Evolutionary conservation across 1,140 invertebrate species (phyloP), one percentile per base, ranked within the genome.

Genomic region (Reticulitermes speratus): DNA sequence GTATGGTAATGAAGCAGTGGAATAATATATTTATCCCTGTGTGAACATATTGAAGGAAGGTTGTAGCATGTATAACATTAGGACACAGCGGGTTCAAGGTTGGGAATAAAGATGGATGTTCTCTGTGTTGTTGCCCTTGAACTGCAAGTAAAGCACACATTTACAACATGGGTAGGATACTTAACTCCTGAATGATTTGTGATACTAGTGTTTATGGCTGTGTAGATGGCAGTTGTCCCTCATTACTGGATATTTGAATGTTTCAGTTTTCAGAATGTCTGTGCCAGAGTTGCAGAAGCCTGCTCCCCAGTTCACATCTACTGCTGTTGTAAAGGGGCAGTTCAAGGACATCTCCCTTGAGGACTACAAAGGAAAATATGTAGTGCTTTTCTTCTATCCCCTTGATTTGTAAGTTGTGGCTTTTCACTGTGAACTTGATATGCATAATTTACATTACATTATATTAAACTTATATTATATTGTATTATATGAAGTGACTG

Each of bases 371-470:
- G 98, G 97, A 88, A 98, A 99, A 96, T 99, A 99, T 92, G 92
- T 99, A 19, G 97, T 99, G 3, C 96, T 99, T 89, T 98, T 99
- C 91, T 99, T 99, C 91, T 99, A 99, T 90, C 98, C 98, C 7
- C 91, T 99, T 84, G 98, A 99, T 91, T 99, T 99, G 97, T 98
- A 94, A 96, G 97, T 94, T 83, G 23, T 0, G 2, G 14, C 16
- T 84, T 55, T 55, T 21, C 14, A 55, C 52, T 5, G 19, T 55
- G 52, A 55, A 1, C 19, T 55, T 55, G 52, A 55, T 55, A 55
- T 48, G 9, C 9, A 12, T 48, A 48, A 48, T 48, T 48, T 12
- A 12, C 9, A 48, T 16, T 12, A 48, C 11, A 12, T 48, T 48
- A 16, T 48, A 48, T 48, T 48, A 12, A 48, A 48, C 6, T 48